Conservation (phyloP, 2,888 invertebrate genomes). For the Lycaena phlaeas region DNA sequence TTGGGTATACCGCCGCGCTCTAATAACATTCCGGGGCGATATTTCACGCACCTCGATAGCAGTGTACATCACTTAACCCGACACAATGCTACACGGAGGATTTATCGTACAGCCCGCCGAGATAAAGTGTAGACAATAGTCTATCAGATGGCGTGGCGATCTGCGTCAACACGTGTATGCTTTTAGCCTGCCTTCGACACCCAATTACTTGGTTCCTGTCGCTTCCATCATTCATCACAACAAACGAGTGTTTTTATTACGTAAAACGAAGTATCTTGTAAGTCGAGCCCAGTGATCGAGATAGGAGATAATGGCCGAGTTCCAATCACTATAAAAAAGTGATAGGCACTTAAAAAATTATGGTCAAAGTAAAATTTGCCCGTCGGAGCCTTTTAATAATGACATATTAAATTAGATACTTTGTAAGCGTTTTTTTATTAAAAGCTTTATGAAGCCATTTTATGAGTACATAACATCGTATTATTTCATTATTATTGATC, state of each 20-base stretch:
- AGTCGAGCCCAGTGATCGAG: neutral
- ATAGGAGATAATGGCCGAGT: neutral
- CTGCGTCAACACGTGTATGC: conserved; percentile 61
- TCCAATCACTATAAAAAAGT: conserved; percentile 2
- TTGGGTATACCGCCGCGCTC: conserved; percentile 45
- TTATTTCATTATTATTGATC: neutral
- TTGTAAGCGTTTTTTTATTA: neutral
- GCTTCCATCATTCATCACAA: conserved; percentile 52
- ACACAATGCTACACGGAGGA: conserved; percentile 50
- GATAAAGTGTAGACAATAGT: conserved; percentile 65
- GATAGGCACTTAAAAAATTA: neutral
- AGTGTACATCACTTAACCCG: conserved; percentile 34
- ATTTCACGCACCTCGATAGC: conserved; percentile 34
- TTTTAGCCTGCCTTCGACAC: conserved; percentile 64
- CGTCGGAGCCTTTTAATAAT: conserved; percentile 2
- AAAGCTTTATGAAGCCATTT: no score
- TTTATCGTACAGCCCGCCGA: conserved; percentile 43
- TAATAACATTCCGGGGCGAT: conserved; percentile 57
- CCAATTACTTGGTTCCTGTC: conserved; percentile 57
- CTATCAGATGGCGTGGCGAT: conserved; percentile 43
- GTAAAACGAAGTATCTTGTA: conserved; percentile 13
- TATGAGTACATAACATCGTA: neutral
- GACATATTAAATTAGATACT: neutral
- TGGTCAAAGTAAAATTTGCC: conserved; percentile 2
- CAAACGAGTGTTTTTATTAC: conserved; percentile 51